Evolutionary conservation across 2,797 vertebrate species (phyloP).

Genomic region (Coreius guichenoti): DNA sequence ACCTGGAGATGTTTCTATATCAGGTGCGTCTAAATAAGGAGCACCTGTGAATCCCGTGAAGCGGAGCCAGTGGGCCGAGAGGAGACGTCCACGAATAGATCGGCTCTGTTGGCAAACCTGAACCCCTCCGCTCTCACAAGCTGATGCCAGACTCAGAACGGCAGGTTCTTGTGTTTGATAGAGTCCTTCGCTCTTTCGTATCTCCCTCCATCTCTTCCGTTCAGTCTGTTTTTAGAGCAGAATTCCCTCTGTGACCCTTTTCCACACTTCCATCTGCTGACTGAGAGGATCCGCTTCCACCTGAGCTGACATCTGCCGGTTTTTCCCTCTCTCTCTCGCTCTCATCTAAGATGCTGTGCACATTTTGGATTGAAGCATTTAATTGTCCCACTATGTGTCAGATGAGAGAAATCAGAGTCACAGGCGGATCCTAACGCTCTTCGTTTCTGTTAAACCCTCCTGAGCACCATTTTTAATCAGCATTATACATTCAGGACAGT

Average conservation of each 20-base stretch:
- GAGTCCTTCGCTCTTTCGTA: neutral
- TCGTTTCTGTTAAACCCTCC: too few relatives aligned
- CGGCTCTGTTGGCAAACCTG: neutral
- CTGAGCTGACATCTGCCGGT: constrained; percentile 77
- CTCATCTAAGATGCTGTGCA: neutral
- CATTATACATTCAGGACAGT: too few relatives aligned
- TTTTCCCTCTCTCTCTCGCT: constrained; percentile 59
- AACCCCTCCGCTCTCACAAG: neutral
- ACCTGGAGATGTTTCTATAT: constrained; percentile 30
- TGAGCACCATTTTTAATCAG: too few relatives aligned
- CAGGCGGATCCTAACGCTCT: too few relatives aligned
- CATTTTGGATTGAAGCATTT: too few relatives aligned
- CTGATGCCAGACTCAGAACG: neutral
- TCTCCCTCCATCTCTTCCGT: constrained; percentile 34
- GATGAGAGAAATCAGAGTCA: too few relatives aligned
- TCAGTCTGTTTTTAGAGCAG: constrained; percentile 56
- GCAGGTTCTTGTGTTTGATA: neutral
- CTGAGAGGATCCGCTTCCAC: constrained; percentile 75
- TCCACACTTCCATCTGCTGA: constrained; percentile 74
- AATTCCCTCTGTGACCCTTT: constrained; percentile 68
- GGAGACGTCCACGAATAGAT: constrained; percentile 35
- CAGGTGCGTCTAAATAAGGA: constrained; percentile 41
- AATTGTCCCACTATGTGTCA: too few relatives aligned
- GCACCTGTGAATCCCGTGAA: constrained; percentile 18
- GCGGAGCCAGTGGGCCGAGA: neutral